Evolutionary conservation across 2,888 invertebrate species (phyloP), one percentile per base, ranked within the genome.

Genomic region (Eulithis prunata): DNA sequence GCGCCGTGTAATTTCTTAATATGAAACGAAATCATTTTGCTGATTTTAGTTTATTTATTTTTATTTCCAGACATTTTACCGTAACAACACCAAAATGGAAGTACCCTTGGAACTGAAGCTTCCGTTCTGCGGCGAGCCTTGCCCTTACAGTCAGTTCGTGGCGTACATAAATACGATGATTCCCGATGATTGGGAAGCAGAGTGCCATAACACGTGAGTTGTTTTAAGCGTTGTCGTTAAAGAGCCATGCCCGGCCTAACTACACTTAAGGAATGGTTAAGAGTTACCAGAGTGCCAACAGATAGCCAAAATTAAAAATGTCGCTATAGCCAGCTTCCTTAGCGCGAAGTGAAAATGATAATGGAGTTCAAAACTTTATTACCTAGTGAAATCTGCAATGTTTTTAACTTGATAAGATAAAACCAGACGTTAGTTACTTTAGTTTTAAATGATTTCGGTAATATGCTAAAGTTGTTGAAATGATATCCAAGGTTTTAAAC

Each of bases 131-230:
- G 90, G 89, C 57, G 87, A 93, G 36, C 94, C 95, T 0, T 97
- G 97, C 77, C 85, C 93, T 3, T 90, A 96, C 70, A 83, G 82
- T 0, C 85, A 92, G 65, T 95, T 97, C 75, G 83, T 84, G 8
- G 76, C 87, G 41, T 84, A 94, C 14, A 84, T 95, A 68, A 83
- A 90, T 58, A 90, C 94, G 55, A 83, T 96, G 11, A 87, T 96
- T 57, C 95, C 96, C 0, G 79, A 85, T 1, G 93, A 96, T 78
- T 97, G 96, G 95, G 95, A 96, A 65, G 85, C 91, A 10, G 96
- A 96, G 76, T 97, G 97, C 78, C 79, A 85, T 69, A 92, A 91
- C 69, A 77, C 66, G 60, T 75, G 61, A 62, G 55, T 10, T 21
- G 3, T 32, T 32, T 32, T 32, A 32, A 11, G 11, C 38, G 38